A percentile compares a stretch with the other conserved stretches of the same genome.
Conservation (phyloP, 2,888 invertebrate species). For the Epinotia demarniana region DNA sequence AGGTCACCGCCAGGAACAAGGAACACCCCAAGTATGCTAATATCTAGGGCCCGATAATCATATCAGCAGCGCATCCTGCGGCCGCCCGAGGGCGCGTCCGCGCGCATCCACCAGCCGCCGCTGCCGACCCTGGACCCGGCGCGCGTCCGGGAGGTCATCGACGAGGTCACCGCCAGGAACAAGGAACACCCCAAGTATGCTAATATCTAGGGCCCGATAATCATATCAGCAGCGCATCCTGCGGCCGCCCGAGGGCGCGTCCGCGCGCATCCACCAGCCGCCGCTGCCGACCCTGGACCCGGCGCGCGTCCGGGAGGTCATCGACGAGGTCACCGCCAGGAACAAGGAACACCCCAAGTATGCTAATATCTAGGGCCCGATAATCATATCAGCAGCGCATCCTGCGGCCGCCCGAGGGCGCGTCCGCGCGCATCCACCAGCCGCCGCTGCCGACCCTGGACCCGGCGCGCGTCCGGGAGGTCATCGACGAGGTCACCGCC, state of each 20-base stretch:
- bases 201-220: no score
- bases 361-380: neutral
- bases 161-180: constrained; percentile 93
- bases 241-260: constrained; percentile 96
- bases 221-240: constrained; percentile 96
- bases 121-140: constrained; percentile 91
- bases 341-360: constrained; percentile 90
- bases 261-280: constrained; percentile 97
- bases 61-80: constrained; percentile 96
- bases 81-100: constrained; percentile 96
- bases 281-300: constrained; percentile 91
- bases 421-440: constrained; percentile 97
- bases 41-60: no score
- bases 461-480: constrained; percentile 89
- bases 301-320: constrained; percentile 91
- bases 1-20: constrained; percentile 92
- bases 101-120: constrained; percentile 96
- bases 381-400: constrained; percentile 97
- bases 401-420: constrained; percentile 96
- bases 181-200: constrained; percentile 88
- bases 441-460: constrained; percentile 93
- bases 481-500: constrained; percentile 94
- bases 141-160: constrained; percentile 93
- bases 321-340: constrained; percentile 93
- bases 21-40: constrained; percentile 86